A percentile compares a stretch with the other conserved stretches of the same genome.
phyloP scores from a whole-genome alignment of 2,888 invertebrate genomes.

The Drosophila peninsularis region DNA sequence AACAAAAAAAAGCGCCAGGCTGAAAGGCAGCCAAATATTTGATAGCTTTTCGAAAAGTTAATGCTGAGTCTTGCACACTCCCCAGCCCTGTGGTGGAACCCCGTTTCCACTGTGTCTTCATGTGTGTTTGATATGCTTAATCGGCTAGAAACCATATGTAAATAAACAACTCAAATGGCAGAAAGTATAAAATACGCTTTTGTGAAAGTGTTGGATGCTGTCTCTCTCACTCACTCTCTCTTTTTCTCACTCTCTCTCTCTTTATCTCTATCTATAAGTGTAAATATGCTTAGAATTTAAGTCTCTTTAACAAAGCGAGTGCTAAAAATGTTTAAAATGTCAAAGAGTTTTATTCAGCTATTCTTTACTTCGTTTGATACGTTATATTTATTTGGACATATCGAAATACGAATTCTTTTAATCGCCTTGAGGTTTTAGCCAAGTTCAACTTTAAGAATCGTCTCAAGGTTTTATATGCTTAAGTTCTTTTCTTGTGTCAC shows the following conservation, averaged over 20 bases:
- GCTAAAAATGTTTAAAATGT: not conserved
- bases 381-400: no score
- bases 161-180: slow-evolving; percentile 42
- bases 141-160: slow-evolving; percentile 60
- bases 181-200: slow-evolving; percentile 28
- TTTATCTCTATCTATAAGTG: not conserved
- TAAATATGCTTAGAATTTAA: not conserved
- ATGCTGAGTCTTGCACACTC: slow-evolving; percentile 33
- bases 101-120: slow-evolving; percentile 5
- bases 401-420: not conserved
- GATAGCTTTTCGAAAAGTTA: slow-evolving; percentile 46
- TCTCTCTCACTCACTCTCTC: no score
- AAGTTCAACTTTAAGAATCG: not conserved
- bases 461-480: not conserved
- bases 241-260: no score
- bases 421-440: not conserved
- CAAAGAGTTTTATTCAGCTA: no score
- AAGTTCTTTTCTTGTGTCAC: not conserved
- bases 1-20: slow-evolving; percentile 18
- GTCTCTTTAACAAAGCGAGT: no score
- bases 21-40: slow-evolving; percentile 45
- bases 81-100: slow-evolving; percentile 13
- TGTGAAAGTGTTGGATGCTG: slow-evolving; percentile 8
- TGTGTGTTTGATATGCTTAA: slow-evolving; percentile 58
- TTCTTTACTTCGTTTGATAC: no score